Conservation (phyloP, 2,797 vertebrate species). For the Chelidonichthys spinosus region DNA sequence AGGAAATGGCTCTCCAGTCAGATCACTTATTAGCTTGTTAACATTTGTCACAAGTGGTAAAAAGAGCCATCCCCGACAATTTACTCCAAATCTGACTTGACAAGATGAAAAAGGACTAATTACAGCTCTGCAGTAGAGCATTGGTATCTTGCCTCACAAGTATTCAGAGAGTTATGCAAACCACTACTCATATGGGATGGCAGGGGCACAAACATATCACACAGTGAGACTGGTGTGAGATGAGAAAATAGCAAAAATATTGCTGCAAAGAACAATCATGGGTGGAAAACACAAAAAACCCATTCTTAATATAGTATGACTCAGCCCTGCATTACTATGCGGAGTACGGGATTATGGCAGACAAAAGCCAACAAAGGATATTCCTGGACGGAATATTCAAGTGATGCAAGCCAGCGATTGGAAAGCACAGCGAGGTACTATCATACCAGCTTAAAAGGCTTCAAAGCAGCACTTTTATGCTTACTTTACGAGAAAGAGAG, state of each 20-base stretch:
- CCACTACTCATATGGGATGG: conserved; percentile 6
- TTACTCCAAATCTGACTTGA: conserved; percentile 17
- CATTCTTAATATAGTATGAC: conserved; percentile 25
- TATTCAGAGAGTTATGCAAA: conserved; percentile 12
- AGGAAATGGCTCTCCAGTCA: conserved; percentile 3
- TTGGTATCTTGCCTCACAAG: conserved; percentile 6
- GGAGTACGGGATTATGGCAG: conserved; percentile 23
- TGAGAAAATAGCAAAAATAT: conserved; percentile 3
- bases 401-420: conserved; percentile 29
- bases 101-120: conserved; percentile 26
- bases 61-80: conserved; percentile 8
- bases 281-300: conserved; percentile 3
- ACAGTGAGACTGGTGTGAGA: conserved; percentile 1
- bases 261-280: conserved; percentile 10
- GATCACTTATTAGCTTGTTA: conserved; percentile 34
- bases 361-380: conserved; percentile 21
- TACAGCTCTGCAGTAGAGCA: conserved; percentile 25
- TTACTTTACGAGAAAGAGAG: conserved; percentile 20
- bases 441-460: conserved; percentile 46
- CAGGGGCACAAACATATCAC: conserved; percentile 22
- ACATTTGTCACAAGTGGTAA: conserved; percentile 1
- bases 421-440: conserved; percentile 33
- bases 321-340: conserved; percentile 40
- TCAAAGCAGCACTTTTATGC: conserved; percentile 44
- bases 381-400: conserved; percentile 38